These are phyloP conservation scores for Meloidogyne chitwoodi DNA, from an alignment of 1,140 invertebrate genomes.

Conservation along the genomic window DNA sequence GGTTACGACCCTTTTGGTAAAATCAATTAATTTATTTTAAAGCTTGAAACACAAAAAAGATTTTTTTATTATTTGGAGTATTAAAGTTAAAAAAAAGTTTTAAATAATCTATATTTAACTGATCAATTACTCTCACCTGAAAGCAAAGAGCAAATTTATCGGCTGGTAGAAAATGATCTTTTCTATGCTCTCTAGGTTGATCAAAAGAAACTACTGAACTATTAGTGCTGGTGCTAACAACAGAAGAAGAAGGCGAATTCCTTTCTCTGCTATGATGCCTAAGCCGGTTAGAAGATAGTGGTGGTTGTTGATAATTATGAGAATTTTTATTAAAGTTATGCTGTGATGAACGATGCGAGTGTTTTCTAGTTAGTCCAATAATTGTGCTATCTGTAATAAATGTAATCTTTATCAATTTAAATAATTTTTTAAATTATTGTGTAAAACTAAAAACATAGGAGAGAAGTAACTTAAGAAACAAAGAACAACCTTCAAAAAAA, in stretches of 20 bases:
- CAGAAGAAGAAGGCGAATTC: constrained; percentile 7
- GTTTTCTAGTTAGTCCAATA: background rate
- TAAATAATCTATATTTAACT: background rate
- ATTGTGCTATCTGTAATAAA: background rate
- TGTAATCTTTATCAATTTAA: background rate
- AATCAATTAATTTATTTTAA: too few species aligned
- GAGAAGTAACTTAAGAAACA: too few species aligned
- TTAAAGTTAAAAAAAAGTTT: background rate
- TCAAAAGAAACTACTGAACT: constrained; percentile 21
- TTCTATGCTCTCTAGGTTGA: constrained; percentile 3
- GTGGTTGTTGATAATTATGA: background rate
- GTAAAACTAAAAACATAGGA: too few species aligned
- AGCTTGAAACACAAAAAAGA: too few species aligned
- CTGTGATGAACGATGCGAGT: background rate
- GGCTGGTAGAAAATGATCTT: constrained; percentile 17
- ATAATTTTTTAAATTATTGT: background rate
- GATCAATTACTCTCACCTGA: background rate
- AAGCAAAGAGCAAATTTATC: constrained; percentile 25
- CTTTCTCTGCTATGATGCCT: constrained; percentile 7
- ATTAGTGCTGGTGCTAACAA: constrained; percentile 18
- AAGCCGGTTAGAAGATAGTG: background rate
- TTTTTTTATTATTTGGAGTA: too few species aligned
- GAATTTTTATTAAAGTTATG: constrained; percentile 1
- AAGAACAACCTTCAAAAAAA: too few species aligned
- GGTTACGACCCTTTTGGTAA: too few species aligned